Base-by-base conservation (phyloP, 2,888 invertebrate genomes). In the Eupithecia vulgata region DNA sequence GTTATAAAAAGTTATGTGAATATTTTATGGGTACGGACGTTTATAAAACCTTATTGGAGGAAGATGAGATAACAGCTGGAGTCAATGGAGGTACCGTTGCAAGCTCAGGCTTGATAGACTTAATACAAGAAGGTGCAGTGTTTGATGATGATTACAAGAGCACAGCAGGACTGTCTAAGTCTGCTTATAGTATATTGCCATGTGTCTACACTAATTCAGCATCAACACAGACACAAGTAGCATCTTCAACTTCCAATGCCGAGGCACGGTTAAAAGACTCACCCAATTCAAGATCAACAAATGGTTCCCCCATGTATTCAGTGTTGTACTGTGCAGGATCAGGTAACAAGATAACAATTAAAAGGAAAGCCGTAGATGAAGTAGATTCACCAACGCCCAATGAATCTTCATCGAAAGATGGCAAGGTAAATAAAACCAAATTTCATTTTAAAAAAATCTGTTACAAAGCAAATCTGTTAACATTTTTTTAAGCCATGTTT, bases 1-100 rank as follows among this genome's bases (percentile, higher is more conserved):
- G 98, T 91, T 98, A 98, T 87, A 97, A 97, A 90, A 97, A 97
- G 85, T 95, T 98, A 76, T 98, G 98, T 93, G 96, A 97, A 85
- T 97, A 97, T 90, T 95, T 98, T 83, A 96, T 96, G 82, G 96
- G 95, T 73, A 96, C 97, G 3, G 95, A 96, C 59, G 95, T 97
- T 74, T 97, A 96, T 87, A 95, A 95, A 85, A 95, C 91, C 78
- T 90, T 96, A 78, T 89, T 94, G 77, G 91, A 95, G 77, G 94
- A 95, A 85, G 94, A 95, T 74, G 91, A 94, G 81, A 91, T 91
- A 86, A 92, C 87, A 79, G 95, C 90, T 78, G 95, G 92, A 72
- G 92, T 92, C 69, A 95, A 92, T 82, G 95, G 93, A 79, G 95
- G 91, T 77, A 91, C 91, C 81, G 92, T 89, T 76, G 95, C 95